Conservation (phyloP, 2,113 vertebrate genomes). For the Cathartes aura region DNA sequence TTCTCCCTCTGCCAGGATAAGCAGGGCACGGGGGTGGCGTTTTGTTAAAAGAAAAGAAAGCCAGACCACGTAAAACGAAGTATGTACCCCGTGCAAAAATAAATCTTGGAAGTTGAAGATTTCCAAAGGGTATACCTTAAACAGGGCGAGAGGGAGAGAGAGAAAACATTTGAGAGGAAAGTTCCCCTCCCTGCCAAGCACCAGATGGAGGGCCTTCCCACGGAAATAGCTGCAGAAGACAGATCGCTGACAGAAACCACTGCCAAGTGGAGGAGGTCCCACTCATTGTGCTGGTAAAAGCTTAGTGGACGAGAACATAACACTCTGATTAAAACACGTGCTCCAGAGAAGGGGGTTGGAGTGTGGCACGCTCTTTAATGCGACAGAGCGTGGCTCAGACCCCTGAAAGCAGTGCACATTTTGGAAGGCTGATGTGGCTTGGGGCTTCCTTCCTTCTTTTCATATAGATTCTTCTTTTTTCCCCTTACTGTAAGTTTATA, state of each 20-base stretch:
- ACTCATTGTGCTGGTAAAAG: neutral
- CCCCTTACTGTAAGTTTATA: neutral
- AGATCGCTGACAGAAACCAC: constrained; percentile 54
- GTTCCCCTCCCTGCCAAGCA: constrained; percentile 71
- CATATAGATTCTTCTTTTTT: neutral
- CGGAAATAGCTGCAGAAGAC: constrained; percentile 74
- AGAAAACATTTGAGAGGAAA: constrained; percentile 74
- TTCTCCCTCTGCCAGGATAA: constrained; percentile 29
- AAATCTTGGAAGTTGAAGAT: constrained; percentile 15
- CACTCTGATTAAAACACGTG: neutral
- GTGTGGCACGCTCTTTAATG: neutral
- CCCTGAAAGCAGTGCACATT: accelerated
- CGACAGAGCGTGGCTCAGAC: neutral
- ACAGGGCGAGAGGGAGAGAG: neutral
- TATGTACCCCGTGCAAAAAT: constrained; percentile 25
- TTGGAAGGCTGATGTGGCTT: neutral
- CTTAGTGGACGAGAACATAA: constrained; percentile 1
- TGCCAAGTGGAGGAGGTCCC: constrained; percentile 67
- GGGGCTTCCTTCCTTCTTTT: neutral
- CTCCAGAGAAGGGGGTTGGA: neutral
- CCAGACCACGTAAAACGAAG: constrained; percentile 26
- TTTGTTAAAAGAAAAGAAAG: neutral
- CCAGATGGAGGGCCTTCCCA: constrained; percentile 78
- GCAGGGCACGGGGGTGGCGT: constrained; percentile 4
- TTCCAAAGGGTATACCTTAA: constrained; percentile 67